Evolutionary conservation across 92 coral and sea anemone species (phyloP).

Genomic region (Epizoanthus scotinus): DNA sequence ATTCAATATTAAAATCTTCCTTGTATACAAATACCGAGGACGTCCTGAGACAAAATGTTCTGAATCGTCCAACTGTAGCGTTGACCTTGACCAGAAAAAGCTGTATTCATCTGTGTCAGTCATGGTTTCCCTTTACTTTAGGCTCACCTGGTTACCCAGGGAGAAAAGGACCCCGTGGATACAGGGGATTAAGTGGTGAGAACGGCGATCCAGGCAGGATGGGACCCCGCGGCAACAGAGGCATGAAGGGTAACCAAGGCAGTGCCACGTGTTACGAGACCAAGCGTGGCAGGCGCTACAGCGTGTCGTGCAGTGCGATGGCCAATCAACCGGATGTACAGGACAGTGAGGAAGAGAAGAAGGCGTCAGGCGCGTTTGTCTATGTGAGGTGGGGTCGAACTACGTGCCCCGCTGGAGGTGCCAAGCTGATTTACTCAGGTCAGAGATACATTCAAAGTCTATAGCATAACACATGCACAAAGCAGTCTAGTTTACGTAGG

Average conservation of each 20-base stretch:
- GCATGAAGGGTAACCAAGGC: not conserved
- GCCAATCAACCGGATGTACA: constrained; percentile 9
- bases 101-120: not conserved
- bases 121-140: not conserved
- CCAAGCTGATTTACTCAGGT: constrained; percentile 35
- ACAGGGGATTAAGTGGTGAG: constrained; percentile 22
- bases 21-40: no score
- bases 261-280: constrained; percentile 29
- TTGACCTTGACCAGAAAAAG: not conserved
- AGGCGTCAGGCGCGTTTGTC: constrained; percentile 10
- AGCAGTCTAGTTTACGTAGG: no score
- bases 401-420: constrained; percentile 35
- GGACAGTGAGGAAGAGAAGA: constrained; percentile 7
- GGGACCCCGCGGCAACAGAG: constrained; percentile 19
- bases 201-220: constrained; percentile 14
- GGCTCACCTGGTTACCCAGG: constrained; percentile 18
- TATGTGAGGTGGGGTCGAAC: constrained; percentile 39
- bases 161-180: constrained; percentile 33
- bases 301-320: constrained; percentile 36
- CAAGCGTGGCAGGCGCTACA: constrained; percentile 10
- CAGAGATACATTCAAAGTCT: not conserved
- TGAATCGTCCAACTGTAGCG: no score
- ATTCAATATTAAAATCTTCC: no score
- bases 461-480: no score
- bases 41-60: no score